Evolutionary conservation across 1,140 invertebrate genomes (phyloP), one percentile per base, ranked within the genome.

Genomic region (Drosophila hydei): DNA sequence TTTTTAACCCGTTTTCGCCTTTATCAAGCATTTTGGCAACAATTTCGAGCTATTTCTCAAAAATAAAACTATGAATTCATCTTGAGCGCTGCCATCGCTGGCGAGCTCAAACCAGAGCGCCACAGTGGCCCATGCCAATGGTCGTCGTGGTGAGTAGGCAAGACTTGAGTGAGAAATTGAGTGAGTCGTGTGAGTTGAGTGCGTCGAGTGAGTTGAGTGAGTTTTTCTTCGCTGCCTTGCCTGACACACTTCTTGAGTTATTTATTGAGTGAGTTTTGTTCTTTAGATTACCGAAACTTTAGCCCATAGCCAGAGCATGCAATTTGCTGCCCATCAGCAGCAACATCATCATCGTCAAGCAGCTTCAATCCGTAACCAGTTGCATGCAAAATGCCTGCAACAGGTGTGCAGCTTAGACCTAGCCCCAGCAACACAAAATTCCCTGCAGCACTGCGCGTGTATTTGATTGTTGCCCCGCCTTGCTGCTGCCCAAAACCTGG

Each of bases 341-440:
- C 76, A 68, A 8, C 42, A 62, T 11, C 36, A 19, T 38, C 30
- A 70, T 30, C n/a, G n/a, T 14, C 50, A 18, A 55, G 51, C 50
- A 54, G 62, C 61, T 27, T 12, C 72, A 64, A 69, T 65, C 68
- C 54, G 67, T 73, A 74, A 87, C 83, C 72, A 87, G 81, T 87
- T 88, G 83, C 83, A 88, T 88, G 83, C 75, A 88, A 89, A 89
- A 83, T 85, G 77, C 54, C 52, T 63, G 83, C 83, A 88, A 88
- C 83, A 88, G 83, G 83, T 88, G 83, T 88, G 78, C 81, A 51
- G 56, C 64, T 42, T 48, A 59, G 55, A 68, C 56, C 38, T 25
- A 43, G 56, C 18, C 56, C 58, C 56, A 61, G 9, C 27, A 16
- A 30, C 52, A 69, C 23, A 54, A 78, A 87, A 80, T 87, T 79